Evolutionary conservation across 2,113 vertebrate genomes (phyloP).

Genomic region (Chloropsis cyanopogon): DNA sequence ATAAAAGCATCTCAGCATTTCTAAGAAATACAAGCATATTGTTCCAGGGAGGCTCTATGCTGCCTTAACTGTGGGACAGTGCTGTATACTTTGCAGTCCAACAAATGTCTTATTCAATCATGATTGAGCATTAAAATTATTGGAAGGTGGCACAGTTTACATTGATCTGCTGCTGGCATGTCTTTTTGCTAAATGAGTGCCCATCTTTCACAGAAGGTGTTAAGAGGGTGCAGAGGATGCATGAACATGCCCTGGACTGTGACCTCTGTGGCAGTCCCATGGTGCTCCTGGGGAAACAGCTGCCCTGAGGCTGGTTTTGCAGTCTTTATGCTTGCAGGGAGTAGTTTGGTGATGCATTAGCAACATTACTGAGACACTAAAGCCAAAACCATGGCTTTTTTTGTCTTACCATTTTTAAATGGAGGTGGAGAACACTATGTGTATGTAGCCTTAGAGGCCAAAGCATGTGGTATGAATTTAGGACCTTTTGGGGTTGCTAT

Average conservation of each 20-base stretch:
- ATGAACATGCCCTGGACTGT: neutral
- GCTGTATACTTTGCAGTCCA: neutral
- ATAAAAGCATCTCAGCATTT: neutral
- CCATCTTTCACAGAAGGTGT: neutral
- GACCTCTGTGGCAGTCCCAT: neutral
- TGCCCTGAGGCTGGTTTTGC: neutral
- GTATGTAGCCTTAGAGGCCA: neutral
- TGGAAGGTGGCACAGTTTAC: neutral
- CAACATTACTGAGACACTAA: neutral
- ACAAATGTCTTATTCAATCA: constrained; percentile 14
- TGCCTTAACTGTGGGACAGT: constrained; percentile 9
- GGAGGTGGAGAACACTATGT: rapidly evolving
- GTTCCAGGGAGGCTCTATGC: neutral
- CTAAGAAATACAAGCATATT: constrained; percentile 30
- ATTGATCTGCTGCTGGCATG: neutral
- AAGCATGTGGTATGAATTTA: neutral
- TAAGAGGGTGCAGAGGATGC: neutral
- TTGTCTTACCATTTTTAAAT: neutral
- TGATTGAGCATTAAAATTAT: neutral
- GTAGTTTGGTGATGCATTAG: neutral
- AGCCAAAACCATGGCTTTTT: neutral
- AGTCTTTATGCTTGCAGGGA: neutral
- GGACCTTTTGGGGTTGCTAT: neutral
- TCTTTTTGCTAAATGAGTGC: neutral
- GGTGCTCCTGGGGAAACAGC: neutral